Conservation (phyloP, 2,113 vertebrate species). For the Electrona antarctica region DNA sequence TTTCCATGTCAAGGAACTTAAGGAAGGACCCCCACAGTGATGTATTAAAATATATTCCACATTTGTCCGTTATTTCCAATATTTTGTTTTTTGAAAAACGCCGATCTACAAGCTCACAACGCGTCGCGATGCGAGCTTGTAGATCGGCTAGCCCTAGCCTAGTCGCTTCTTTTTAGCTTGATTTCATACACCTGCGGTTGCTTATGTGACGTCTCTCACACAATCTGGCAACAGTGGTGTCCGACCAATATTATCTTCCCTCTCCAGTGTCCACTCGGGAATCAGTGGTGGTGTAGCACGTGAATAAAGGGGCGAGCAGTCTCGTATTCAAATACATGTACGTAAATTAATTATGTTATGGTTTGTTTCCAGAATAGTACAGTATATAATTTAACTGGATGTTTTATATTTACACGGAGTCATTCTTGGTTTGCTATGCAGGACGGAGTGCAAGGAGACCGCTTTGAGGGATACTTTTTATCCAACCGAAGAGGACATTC, state of each 20-base stretch:
- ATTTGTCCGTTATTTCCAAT: too few species aligned
- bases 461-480: constrained; percentile 22
- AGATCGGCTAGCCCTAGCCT: too few species aligned
- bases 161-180: too few species aligned
- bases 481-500: constrained; percentile 62
- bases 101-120: too few species aligned
- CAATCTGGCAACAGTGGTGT: constrained; percentile 20
- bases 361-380: rapidly evolving
- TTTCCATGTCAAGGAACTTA: too few species aligned
- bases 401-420: neutral
- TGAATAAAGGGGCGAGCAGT: rapidly evolving
- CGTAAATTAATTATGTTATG: rapidly evolving
- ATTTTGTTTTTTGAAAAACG: too few species aligned
- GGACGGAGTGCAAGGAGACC: constrained; percentile 16
- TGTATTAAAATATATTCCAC: too few species aligned
- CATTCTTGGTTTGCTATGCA: constrained; percentile 50
- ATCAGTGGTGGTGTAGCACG: rapidly evolving
- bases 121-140: too few species aligned
- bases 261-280: neutral
- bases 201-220: too few species aligned
- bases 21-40: too few species aligned
- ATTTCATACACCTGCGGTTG: too few species aligned
- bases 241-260: constrained; percentile 67
- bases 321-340: neutral
- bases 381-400: neutral